These are phyloP conservation scores for Antitype chi DNA, from an alignment of 2,888 invertebrate species.

Conservation along the genomic window DNA sequence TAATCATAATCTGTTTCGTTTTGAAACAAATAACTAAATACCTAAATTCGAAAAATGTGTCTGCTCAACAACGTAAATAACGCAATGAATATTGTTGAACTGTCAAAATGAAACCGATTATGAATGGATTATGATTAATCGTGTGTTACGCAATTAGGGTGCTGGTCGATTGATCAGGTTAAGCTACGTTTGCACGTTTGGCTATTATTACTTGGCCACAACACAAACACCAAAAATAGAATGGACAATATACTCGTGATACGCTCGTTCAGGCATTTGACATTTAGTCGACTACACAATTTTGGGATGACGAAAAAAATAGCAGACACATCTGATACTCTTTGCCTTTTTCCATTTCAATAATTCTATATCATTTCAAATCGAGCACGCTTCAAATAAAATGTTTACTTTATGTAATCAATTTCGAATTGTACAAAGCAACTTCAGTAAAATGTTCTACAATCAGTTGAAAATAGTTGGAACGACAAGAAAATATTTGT, in stretches of 20 bases:
- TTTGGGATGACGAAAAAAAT: background rate
- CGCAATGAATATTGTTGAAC: no score
- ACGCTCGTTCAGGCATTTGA: background rate
- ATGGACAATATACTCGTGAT: background rate
- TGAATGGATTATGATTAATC: no score
- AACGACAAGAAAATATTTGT: constrained; percentile 16
- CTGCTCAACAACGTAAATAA: no score
- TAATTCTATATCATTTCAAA: constrained; percentile 27
- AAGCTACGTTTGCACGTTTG: no score
- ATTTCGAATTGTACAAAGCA: constrained; percentile 46
- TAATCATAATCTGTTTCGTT: no score
- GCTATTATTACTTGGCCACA: no score
- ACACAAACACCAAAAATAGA: background rate
- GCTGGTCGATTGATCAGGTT: no score
- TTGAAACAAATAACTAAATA: no score
- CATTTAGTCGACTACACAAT: background rate
- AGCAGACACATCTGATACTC: background rate
- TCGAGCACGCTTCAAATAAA: constrained; percentile 28
- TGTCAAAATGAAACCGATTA: no score
- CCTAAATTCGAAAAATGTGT: no score
- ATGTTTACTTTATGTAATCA: constrained; percentile 50
- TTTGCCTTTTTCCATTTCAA: constrained; percentile 30
- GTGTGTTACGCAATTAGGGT: no score
- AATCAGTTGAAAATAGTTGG: constrained; percentile 32
- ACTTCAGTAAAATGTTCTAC: constrained; percentile 8